A percentile compares a stretch with the other conserved stretches of the same genome.
Evolutionary conservation across 53 echinoderm and acorn worm genomes (phyloP).

Genomic region (Arbacia lixula): DNA sequence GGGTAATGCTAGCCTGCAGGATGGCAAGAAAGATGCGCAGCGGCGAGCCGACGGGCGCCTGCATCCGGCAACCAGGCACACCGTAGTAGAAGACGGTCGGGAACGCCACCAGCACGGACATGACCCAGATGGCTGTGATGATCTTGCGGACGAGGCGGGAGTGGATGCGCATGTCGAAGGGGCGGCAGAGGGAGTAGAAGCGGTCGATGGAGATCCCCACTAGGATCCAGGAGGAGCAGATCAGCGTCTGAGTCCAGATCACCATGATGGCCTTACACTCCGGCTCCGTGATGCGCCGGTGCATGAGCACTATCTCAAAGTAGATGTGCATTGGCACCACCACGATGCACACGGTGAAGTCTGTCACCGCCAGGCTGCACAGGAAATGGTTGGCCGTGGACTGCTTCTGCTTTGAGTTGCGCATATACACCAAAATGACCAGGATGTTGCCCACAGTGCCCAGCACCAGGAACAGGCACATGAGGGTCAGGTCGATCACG

Average conservation of each 20-base stretch:
- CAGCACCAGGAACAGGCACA: constrained; percentile 78
- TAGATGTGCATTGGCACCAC: constrained; percentile 90
- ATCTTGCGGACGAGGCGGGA: constrained; percentile 73
- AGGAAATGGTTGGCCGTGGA: constrained; percentile 98
- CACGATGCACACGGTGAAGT: constrained; percentile 80
- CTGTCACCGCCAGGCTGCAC: constrained; percentile 88
- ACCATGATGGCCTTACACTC: constrained; percentile 88
- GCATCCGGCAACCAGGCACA: constrained; percentile 69
- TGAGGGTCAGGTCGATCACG: constrained; percentile 69
- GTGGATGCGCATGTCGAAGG: constrained; percentile 81
- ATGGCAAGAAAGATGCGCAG: constrained; percentile 69
- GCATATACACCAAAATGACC: constrained; percentile 78
- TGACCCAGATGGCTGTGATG: constrained; percentile 76
- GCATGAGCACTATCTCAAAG: constrained; percentile 70
- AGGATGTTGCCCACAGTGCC: constrained; percentile 88
- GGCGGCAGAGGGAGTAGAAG: constrained; percentile 86
- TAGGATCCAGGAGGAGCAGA: constrained; percentile 94
- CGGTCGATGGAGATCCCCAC: constrained; percentile 97
- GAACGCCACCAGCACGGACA: constrained; percentile 79
- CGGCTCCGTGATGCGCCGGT: constrained; percentile 60
- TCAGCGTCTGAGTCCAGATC: constrained; percentile 89
- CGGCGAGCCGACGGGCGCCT: neutral
- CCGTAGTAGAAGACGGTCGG: constrained; percentile 69
- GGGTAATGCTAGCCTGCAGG: constrained; percentile 63
- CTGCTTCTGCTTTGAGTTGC: constrained; percentile 74